Evolutionary conservation across 2,113 vertebrate genomes (phyloP), one percentile per base, ranked within the genome.

Genomic region (Rallus limicola): DNA sequence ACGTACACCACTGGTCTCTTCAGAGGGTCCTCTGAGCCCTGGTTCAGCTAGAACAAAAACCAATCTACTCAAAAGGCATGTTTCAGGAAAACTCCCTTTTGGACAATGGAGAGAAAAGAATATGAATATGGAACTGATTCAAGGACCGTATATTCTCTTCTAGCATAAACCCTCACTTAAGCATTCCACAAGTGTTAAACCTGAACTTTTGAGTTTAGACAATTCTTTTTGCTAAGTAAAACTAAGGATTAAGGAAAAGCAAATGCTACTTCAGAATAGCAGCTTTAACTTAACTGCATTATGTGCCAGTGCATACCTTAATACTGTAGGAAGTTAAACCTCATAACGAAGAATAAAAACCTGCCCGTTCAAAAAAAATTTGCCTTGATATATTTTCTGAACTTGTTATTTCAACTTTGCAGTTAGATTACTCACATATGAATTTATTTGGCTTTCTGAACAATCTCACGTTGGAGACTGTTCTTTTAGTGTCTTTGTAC

Each of bases 1-100:
- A 99, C 99, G 16, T 99, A 99, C 31, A 99, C 99, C 96, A 99
- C 99, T 2, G 99, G 99, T 84, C 99, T 98, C 98, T 99, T 99
- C 92, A 99, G 98, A 4, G 99, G 99, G 94, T 99, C 99, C 96
- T 99, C 99, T 0, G 97, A 98, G 28, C 99, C 98, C 96, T 99
- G 99, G 97, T 99, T 99, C 86, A 99, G 97, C 99, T 99, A 97
- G 14, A 76, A 83, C 18, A 88, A 60, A 60, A 84, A 55, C 76
- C 7, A 74, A 59, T 36, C 69, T 58, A 46, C 77, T 97, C 83
- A 97, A 60, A 88, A 88, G 38, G 36, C 26, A 59, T 7, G 13
- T 63, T 92, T 65, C 15, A 92, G 63, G 31, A 80, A 65, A 90
- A 44, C 2, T 33, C 7, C 79, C 63, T 72, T 75, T 52, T n/a